Conservation (phyloP, 2,888 invertebrate species). For the Artemia sinica region DNA sequence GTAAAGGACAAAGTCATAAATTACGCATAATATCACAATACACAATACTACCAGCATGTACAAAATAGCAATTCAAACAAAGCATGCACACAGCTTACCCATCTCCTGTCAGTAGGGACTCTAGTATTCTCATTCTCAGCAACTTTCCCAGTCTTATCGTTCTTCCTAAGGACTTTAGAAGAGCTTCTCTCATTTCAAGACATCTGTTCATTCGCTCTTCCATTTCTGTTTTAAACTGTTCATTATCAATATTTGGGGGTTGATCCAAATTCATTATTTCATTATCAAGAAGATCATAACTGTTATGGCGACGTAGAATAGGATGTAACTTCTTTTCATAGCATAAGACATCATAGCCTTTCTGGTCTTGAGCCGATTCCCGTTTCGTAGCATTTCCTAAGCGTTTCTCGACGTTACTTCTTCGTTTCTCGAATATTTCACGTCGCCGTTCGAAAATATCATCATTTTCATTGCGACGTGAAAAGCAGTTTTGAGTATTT, state of each 20-base stretch:
- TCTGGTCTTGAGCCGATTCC: not conserved
- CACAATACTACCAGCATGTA: not conserved
- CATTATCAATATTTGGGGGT: not conserved
- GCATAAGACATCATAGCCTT: not conserved
- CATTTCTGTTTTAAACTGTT: constrained; percentile 16
- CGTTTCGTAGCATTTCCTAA: not conserved
- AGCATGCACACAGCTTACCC: constrained; percentile 17
- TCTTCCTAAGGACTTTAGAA: constrained; percentile 50
- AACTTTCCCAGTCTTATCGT: constrained; percentile 51
- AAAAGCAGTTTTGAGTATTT: not conserved
- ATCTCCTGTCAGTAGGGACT: constrained; percentile 35
- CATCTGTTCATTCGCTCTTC: not conserved
- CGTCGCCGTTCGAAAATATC: constrained; percentile 10
- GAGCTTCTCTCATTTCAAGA: constrained; percentile 42
- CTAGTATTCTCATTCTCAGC: constrained; percentile 45
- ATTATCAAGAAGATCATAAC: constrained; percentile 4
- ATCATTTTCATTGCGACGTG: not conserved
- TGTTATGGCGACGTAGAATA: not conserved
- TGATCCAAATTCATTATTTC: not conserved
- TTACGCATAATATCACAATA: not conserved
- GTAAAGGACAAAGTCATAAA: not conserved
- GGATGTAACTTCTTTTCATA: constrained; percentile 12
- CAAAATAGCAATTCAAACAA: not conserved
- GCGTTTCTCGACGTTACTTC: not conserved
- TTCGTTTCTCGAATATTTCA: not conserved